Evolutionary conservation across 2,888 invertebrate species (phyloP), one percentile per base, ranked within the genome.

Genomic region (Drosophila colorata): DNA sequence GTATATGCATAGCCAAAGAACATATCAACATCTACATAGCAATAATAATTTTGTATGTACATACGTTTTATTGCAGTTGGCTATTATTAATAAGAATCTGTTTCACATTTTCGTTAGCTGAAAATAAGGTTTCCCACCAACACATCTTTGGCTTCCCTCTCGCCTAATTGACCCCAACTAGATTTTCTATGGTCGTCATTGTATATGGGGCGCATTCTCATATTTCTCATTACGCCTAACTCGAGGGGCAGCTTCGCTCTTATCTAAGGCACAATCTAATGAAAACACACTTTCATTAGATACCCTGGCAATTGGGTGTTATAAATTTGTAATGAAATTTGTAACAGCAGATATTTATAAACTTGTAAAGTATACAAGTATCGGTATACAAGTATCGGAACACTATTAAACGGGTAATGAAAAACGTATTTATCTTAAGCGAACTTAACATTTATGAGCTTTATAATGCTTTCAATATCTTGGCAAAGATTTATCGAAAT

Each of bases 221-320:
- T 47, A 58, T 75, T 56, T 52, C 70, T 64, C 40, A 75, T 69
- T 61, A 69, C 7, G n/a, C 23, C 1, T 6, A 35, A 18, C 33
- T 23, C 43, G 20, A 38, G 31, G 33, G n/a, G 1, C 20, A 23
- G 41, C 48, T 20, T 14, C 35, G 47, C 25, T 28, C 40, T 46
- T 49, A 53, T 41, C 31, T 8, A 41, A 44, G 49, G 25, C 37
- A 35, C n/a, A 55, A 37, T 46, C 16, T 43, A 43, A 49, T 61
- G 46, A 57, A 57, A 48, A 49, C 28, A 52, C 47, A 53, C 44
- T 53, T 51, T 56, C 49, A 75, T 77, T 58, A 44, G 8, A 53
- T 63, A 64, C 63, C 20, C 64, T 64, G 37, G 9, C 16, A 14
- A 52, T 35, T 9, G 55, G 41, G 38, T 23, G 13, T n/a, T 16